Evolutionary conservation across 2,113 vertebrate species (phyloP).

Genomic region (Serinus canaria): DNA sequence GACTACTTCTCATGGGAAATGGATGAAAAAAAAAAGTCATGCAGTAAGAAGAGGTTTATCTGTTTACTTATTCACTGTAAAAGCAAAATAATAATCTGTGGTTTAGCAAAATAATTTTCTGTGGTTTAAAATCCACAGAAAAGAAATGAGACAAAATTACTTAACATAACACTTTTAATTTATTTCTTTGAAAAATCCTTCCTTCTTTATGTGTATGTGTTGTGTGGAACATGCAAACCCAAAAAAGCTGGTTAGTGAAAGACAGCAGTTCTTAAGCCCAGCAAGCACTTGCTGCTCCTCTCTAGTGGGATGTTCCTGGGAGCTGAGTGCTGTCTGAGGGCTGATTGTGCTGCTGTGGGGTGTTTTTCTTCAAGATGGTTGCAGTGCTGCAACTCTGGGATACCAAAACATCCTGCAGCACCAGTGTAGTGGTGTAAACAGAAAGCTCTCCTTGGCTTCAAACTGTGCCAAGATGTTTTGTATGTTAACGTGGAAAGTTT

Average conservation of each 20-base stretch:
- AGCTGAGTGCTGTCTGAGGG: not conserved
- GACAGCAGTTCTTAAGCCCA: not conserved
- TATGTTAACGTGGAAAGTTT: not conserved
- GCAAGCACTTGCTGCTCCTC: not conserved
- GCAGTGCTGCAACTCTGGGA: not conserved
- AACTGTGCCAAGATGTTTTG: not conserved
- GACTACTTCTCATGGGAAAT: not conserved
- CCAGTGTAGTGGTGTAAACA: not conserved
- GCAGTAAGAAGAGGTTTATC: not conserved
- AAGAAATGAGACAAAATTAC: not conserved
- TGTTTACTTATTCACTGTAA: not conserved
- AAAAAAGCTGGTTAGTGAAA: not conserved
- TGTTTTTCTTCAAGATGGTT: not conserved
- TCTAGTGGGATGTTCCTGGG: not conserved
- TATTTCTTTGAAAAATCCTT: not conserved
- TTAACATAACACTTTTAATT: not conserved
- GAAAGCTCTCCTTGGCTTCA: not conserved
- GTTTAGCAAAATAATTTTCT: no score
- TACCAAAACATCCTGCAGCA: not conserved
- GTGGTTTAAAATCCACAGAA: not conserved
- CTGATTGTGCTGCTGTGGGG: not conserved
- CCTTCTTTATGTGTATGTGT: not conserved
- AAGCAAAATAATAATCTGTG: not conserved
- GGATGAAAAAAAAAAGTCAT: not conserved
- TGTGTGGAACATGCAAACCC: not conserved